phyloP scores from a whole-genome alignment of 2,888 invertebrate genomes.

The Liopterus haemorrhoidalis region DNA sequence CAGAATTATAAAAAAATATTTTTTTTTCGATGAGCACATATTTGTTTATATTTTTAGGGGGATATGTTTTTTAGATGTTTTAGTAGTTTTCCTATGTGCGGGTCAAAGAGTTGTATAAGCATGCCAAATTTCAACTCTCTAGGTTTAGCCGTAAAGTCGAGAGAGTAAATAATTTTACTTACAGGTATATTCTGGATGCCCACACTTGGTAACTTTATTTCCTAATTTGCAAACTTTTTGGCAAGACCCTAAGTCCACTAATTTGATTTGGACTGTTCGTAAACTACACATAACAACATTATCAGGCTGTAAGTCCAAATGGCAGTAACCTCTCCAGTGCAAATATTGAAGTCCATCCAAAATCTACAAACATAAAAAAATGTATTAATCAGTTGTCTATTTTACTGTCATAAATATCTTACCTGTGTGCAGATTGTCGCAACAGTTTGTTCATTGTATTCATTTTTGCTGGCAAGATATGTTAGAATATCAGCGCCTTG shows the following conservation, averaged over 20 bases:
- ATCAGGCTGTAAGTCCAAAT: conserved; percentile 88
- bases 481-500: conserved; percentile 90
- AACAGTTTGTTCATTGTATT: conserved; percentile 89
- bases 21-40: too few relatives aligned
- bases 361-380: conserved; percentile 44
- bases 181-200: conserved; percentile 72
- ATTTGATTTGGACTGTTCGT: conserved; percentile 76
- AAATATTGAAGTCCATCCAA: conserved; percentile 88
- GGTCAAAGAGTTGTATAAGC: too few relatives aligned
- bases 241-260: conserved; percentile 88
- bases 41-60: too few relatives aligned
- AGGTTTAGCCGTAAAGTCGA: too few relatives aligned
- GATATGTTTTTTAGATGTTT: too few relatives aligned
- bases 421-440: conserved; percentile 78
- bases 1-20: too few relatives aligned
- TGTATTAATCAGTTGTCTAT: conserved; percentile 5
- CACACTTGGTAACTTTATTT: conserved; percentile 61
- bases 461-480: conserved; percentile 79
- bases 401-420: conserved; percentile 21
- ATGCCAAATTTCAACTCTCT: too few relatives aligned
- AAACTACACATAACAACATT: conserved; percentile 89
- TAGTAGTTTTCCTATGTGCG: too few relatives aligned
- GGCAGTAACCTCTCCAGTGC: conserved; percentile 88
- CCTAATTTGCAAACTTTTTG: conserved; percentile 76
- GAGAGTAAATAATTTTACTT: too few relatives aligned